Evolutionary conservation across 2,113 vertebrate species (phyloP).

Genomic region (Callionymus lyra): DNA sequence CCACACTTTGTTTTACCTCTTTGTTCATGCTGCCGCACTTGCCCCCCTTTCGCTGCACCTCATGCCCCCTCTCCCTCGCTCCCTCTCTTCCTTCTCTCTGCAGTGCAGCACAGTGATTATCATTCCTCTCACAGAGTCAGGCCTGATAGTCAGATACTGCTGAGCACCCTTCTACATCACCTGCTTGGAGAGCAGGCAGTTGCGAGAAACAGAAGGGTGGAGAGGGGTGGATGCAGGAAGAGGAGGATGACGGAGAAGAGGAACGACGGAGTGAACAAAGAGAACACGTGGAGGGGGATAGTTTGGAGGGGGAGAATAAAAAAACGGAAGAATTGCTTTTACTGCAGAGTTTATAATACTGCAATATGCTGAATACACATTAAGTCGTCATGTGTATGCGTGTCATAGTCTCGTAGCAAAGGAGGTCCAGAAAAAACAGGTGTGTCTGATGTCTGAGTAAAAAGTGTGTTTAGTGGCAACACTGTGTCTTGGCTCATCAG

Average conservation of each 20-base stretch:
- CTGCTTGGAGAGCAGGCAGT: slow-evolving; percentile 54
- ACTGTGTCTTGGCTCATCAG: slow-evolving; percentile 31
- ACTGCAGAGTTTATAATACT: slow-evolving; percentile 60
- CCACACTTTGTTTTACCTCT: slow-evolving; percentile 16
- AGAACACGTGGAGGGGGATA: slow-evolving; percentile 6
- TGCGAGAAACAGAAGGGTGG: slow-evolving; percentile 18
- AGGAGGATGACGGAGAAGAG: slow-evolving; percentile 12
- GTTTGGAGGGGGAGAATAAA: slow-evolving; percentile 6
- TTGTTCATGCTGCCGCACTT: slow-evolving; percentile 43
- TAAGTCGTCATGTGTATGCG: slow-evolving; percentile 6
- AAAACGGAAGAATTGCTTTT: slow-evolving; percentile 33
- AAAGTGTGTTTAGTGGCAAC: slow-evolving; percentile 25
- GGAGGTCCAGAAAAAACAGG: slow-evolving; percentile 17
- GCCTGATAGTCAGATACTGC: slow-evolving; percentile 70
- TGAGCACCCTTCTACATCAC: slow-evolving; percentile 65
- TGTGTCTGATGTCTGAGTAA: slow-evolving; percentile 25
- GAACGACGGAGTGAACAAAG: slow-evolving; percentile 9
- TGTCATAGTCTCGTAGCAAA: slow-evolving; percentile 6
- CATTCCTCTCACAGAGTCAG: slow-evolving; percentile 68
- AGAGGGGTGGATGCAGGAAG: slow-evolving; percentile 15
- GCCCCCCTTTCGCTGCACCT: slow-evolving; percentile 39
- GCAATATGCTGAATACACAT: slow-evolving; percentile 46
- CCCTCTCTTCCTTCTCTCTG: slow-evolving; percentile 53
- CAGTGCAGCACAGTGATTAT: slow-evolving; percentile 69
- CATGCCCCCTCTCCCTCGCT: slow-evolving; percentile 21